Conservation (phyloP, 2,888 invertebrate genomes). For the Carabus problematicus region DNA sequence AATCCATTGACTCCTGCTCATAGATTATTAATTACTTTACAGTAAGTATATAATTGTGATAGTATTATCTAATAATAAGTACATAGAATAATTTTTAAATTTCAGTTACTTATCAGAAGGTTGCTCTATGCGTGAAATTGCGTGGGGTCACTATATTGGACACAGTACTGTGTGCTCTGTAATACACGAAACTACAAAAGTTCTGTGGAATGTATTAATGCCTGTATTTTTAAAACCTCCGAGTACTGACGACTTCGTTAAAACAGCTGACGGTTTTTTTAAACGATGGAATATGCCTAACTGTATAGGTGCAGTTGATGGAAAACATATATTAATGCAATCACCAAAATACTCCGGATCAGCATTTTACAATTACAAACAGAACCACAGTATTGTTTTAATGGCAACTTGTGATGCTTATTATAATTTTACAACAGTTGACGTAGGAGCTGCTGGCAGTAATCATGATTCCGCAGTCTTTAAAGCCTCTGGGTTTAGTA, state of each 20-base stretch:
- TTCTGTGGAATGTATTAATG: not conserved
- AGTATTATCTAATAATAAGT: not conserved
- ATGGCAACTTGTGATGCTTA: slow-evolving; percentile 39
- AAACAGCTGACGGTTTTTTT: slow-evolving; percentile 12
- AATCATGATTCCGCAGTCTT: slow-evolving; percentile 12
- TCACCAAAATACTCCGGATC: slow-evolving; percentile 34
- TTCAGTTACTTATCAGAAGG: not conserved
- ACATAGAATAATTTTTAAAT: not conserved
- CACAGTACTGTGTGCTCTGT: not conserved
- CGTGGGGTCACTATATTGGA: slow-evolving; percentile 13
- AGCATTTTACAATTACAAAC: slow-evolving; percentile 43
- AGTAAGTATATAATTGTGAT: slow-evolving; percentile 13
- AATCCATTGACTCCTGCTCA: too few relatives aligned
- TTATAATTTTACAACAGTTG: slow-evolving; percentile 38
- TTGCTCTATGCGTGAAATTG: slow-evolving; percentile 6
- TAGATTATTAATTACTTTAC: too few relatives aligned
- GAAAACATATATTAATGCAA: too few relatives aligned
- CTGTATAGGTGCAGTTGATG: slow-evolving; percentile 43
- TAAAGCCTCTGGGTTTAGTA: slow-evolving; percentile 8
- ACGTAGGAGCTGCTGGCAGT: slow-evolving; percentile 10
- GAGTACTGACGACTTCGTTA: not conserved
- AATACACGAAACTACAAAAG: slow-evolving; percentile 1
- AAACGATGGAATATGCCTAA: slow-evolving; percentile 43
- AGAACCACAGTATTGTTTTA: slow-evolving; percentile 39
- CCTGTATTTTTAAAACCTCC: too few relatives aligned